Evolutionary conservation across 2,113 vertebrate genomes (phyloP).

Genomic region (Tilapia sparmanii): DNA sequence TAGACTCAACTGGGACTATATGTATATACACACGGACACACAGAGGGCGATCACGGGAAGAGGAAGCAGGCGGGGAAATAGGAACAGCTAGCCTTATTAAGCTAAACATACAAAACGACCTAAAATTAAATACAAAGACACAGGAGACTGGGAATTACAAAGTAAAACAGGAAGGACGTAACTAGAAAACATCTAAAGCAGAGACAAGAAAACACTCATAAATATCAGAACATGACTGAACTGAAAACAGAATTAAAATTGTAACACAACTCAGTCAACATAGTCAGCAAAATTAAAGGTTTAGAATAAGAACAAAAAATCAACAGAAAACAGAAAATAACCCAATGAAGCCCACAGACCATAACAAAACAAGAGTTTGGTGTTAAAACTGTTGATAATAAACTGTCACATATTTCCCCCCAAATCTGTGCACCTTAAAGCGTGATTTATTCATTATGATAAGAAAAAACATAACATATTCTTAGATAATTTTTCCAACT

Average conservation of each 20-base stretch:
- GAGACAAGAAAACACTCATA: not conserved
- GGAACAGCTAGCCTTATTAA: rapidly evolving
- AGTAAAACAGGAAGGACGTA: not conserved
- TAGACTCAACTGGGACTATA: not conserved
- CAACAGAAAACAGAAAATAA: not conserved
- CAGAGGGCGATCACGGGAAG: rapidly evolving
- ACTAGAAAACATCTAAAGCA: not conserved
- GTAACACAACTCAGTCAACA: not conserved
- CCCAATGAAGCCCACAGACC: not conserved
- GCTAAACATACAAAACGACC: rapidly evolving
- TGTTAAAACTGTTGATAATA: not conserved
- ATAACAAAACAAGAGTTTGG: not conserved
- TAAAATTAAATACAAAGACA: not conserved
- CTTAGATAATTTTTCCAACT: not conserved
- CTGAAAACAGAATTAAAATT: not conserved
- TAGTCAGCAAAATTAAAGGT: not conserved
- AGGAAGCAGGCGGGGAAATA: not conserved
- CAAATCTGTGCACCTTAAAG: not conserved
- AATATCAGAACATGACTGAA: not conserved
- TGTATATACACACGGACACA: not conserved
- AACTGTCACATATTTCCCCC: not conserved
- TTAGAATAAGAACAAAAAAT: rapidly evolving
- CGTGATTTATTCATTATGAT: rapidly evolving
- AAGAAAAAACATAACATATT: not conserved
- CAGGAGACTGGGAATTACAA: not conserved